Evolutionary conservation across 1,140 invertebrate genomes (phyloP).

Genomic region (Heterodera schachtii): DNA sequence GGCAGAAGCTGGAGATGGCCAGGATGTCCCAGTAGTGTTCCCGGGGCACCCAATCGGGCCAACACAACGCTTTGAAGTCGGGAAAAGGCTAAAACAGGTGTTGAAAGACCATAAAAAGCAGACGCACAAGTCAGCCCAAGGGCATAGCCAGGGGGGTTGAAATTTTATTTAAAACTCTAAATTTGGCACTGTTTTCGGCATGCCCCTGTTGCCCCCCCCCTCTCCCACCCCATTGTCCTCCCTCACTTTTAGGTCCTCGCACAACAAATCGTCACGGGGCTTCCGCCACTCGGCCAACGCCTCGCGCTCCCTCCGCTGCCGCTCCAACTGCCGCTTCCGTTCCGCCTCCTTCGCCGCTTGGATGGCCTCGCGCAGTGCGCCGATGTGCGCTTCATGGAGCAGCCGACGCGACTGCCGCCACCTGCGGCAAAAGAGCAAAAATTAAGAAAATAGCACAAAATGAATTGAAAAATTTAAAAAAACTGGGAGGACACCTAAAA

Average conservation of each 20-base stretch:
- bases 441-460: neutral
- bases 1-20: conserved; percentile 36
- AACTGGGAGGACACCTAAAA: no score
- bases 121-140: no score
- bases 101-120: no score
- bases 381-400: conserved; percentile 27
- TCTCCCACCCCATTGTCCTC: neutral
- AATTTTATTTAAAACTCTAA: no score
- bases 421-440: no score
- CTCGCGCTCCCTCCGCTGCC: conserved; percentile 32
- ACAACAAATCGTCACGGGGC: conserved; percentile 40
- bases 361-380: conserved; percentile 29
- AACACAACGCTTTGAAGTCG: conserved; percentile 16
- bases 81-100: conserved; percentile 35
- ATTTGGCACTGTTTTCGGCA: no score
- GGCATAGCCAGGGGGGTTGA: no score
- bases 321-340: conserved; percentile 28
- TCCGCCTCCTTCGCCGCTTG: conserved; percentile 13
- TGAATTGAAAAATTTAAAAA: no score
- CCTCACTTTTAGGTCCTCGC: conserved; percentile 43
- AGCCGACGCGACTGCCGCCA: conserved; percentile 34
- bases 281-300: conserved; percentile 17
- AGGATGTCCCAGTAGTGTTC: conserved; percentile 34
- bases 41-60: conserved; percentile 36
- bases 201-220: no score